Evolutionary conservation across 1,140 invertebrate genomes (phyloP).

Genomic region (Ooceraea biroi): DNA sequence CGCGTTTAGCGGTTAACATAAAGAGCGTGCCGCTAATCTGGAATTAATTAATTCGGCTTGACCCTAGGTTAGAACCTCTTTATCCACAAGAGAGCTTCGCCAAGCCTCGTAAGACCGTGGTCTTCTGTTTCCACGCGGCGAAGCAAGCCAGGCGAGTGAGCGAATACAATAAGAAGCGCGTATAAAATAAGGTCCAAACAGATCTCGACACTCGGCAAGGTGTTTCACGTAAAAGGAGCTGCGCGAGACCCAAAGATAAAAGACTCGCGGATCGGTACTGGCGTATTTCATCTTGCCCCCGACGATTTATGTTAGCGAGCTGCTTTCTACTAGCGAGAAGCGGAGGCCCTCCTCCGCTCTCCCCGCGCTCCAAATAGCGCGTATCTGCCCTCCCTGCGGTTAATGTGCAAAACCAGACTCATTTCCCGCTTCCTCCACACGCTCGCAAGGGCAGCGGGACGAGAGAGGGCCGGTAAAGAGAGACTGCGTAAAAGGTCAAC

Average conservation of each 20-base stretch:
- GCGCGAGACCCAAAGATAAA: not conserved
- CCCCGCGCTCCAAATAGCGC: conserved; percentile 22
- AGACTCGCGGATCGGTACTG: not conserved
- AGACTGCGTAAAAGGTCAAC: conserved; percentile 70
- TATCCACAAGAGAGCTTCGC: no score
- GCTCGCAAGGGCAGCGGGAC: conserved; percentile 30
- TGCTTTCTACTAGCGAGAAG: not conserved
- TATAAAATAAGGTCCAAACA: no score
- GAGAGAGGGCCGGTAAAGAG: conserved; percentile 63
- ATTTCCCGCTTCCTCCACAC: conserved; percentile 40
- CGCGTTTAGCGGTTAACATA: conserved; percentile 17
- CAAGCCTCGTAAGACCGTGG: no score
- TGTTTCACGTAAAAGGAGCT: no score
- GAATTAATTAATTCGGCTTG: conserved; percentile 31
- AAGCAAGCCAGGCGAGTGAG: no score
- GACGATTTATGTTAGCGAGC: not conserved
- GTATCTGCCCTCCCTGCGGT: not conserved
- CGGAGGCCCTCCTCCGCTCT: not conserved
- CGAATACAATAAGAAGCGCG: no score
- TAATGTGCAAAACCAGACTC: conserved; percentile 37
- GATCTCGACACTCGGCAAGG: no score
- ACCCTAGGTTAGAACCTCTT: not conserved
- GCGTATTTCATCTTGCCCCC: not conserved
- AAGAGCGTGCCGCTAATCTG: conserved; percentile 11
- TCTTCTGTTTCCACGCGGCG: no score